Conservation (phyloP, 2,113 vertebrate genomes). For the Takifugu flavidus region DNA sequence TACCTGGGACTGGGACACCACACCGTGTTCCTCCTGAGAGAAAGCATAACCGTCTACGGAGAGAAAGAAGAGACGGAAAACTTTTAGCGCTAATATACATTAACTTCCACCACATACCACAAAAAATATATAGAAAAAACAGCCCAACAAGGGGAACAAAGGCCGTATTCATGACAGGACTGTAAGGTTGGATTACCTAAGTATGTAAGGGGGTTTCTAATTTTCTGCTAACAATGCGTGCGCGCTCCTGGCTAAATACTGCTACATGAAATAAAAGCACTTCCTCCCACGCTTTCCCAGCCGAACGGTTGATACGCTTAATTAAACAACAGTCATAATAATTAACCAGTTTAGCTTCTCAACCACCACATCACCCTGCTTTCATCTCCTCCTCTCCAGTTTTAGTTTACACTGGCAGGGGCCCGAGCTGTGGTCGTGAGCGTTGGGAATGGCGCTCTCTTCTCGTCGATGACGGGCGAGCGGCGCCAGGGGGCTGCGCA, state of each 20-base stretch:
- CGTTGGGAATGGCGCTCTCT: not conserved
- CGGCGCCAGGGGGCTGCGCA: not conserved
- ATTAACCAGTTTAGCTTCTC: not conserved
- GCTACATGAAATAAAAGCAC: not conserved
- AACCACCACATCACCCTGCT: not conserved
- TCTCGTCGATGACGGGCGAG: not conserved
- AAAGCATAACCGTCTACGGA: slow-evolving; percentile 92
- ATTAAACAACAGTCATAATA: not conserved
- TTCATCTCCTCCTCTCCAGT: not conserved
- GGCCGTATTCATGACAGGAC: not conserved
- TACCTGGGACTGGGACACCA: slow-evolving; percentile 92
- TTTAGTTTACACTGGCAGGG: not conserved
- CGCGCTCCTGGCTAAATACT: not conserved
- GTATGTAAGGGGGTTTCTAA: not conserved
- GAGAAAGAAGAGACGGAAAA: not conserved
- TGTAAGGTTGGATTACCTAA: not conserved
- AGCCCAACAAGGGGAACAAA: not conserved
- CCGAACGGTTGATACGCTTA: not conserved
- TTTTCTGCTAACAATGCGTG: not conserved
- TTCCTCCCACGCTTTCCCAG: not conserved
- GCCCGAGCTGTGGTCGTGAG: not conserved
- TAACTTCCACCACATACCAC: not conserved
- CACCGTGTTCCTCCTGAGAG: slow-evolving; percentile 97
- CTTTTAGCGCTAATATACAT: not conserved
- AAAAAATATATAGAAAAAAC: not conserved